Evolutionary conservation across 2,797 vertebrate species (phyloP), one percentile per base, ranked within the genome.

Genomic region (Taeniopygia guttata): DNA sequence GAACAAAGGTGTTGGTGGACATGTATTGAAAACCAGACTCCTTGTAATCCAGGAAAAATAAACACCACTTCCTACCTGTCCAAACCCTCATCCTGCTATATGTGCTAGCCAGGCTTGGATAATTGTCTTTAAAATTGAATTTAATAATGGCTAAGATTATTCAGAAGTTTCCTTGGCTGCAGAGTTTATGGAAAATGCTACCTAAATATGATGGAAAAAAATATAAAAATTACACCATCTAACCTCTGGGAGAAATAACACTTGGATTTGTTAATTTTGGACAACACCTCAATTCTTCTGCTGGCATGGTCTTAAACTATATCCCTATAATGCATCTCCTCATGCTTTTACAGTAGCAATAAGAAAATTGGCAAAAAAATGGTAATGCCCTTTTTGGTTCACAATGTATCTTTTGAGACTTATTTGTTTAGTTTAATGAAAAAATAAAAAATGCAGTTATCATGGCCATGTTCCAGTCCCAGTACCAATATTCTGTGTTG

Each of bases 231-330:
- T 34, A 82, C 26, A 34, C 32, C 34, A 49, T 64, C 86, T 56
- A 82, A 56, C 83, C 70, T 91, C 38, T 56, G 86, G 94, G 88
- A 95, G 51, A 90, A 95, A 94, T 90, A 94, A 81, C 51, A 73
- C 56, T 93, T 91, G 49, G 52, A 51, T 93, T 95, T 93, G 82
- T 92, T 93, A 92, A 90, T 92, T 94, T 76, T 94, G 94, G 82
- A 79, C 64, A 92, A 92, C 27, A 30, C 52, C 59, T 93, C 69
- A 68, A 56, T 84, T 91, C 11, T 81, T 96, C 34, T 91, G 51
- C 76, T 92, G 70, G 73, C 69, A 45, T 48, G 25, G 79, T 88
- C 93, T 93, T 69, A 75, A 92, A 66, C 79, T 75, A 30, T 21
- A 78, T 45, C 32, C 29, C 46, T 76, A 10, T 49, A 95, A 69